Percentiles rank a stretch among this genome's conserved stretches.
Conservation (phyloP, 2,888 invertebrate genomes). For the Scaptomyza reducta region DNA sequence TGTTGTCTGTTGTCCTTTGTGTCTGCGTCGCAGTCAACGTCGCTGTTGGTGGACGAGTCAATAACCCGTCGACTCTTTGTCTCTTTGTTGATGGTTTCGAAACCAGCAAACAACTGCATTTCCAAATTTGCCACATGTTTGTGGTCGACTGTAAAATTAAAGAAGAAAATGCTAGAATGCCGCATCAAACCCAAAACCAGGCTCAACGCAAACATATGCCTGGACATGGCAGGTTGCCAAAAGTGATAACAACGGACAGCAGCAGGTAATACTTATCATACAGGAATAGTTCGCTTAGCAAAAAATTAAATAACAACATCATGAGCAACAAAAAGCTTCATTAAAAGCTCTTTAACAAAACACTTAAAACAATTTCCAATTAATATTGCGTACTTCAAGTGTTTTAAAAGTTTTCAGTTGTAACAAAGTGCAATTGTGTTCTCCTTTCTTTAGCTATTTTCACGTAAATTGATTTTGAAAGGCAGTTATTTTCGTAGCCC, state of each 20-base stretch:
- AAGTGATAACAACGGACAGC: conserved; percentile 57
- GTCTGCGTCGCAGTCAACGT: conserved; percentile 36
- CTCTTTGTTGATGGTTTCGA: conserved; percentile 17
- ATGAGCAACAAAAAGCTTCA: background rate
- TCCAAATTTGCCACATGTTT: conserved; percentile 13
- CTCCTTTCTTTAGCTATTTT: background rate
- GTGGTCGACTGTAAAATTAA: background rate
- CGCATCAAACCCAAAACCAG: conserved; percentile 46
- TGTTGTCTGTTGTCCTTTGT: conserved; percentile 49
- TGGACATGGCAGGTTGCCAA: conserved; percentile 59
- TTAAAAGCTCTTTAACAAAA: background rate
- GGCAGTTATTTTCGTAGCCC: conserved; percentile 13
- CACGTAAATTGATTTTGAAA: conserved; percentile 11
- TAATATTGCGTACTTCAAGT: background rate
- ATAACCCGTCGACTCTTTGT: conserved; percentile 53
- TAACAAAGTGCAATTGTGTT: background rate
- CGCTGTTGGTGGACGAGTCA: conserved; percentile 34
- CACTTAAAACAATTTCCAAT: background rate
- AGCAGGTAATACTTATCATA: conserved; percentile 67
- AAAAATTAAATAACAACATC: background rate
- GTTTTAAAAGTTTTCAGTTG: background rate
- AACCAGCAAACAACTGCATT: conserved; percentile 9
- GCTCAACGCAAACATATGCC: conserved; percentile 62
- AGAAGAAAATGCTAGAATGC: conserved; percentile 48
- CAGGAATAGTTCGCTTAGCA: no score